A percentile compares a stretch with the other conserved stretches of the same genome.
These are phyloP conservation scores for Malurus alboscapulatus DNA, from an alignment of 2,113 vertebrate genomes.

Conservation along the genomic window DNA sequence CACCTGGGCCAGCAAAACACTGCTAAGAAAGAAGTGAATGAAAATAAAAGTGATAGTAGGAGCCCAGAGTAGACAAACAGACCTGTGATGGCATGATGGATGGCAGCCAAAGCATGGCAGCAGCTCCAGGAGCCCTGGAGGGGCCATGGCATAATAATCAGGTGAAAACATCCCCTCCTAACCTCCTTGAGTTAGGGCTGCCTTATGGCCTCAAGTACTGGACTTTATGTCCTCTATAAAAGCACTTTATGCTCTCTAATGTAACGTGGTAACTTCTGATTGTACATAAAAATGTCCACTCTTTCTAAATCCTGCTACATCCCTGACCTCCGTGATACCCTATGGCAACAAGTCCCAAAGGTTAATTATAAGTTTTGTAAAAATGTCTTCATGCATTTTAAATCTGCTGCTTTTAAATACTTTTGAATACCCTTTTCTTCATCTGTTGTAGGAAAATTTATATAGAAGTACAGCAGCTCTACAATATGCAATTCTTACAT, in stretches of 20 bases:
- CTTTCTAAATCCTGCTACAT: background rate
- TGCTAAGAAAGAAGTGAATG: background rate
- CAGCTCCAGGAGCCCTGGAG: background rate
- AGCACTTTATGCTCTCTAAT: constrained; percentile 11
- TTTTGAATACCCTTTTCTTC: background rate
- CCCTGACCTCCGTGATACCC: background rate
- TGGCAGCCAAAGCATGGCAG: accelerated
- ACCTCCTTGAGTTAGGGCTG: background rate
- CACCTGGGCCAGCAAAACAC: background rate
- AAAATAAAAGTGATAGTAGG: background rate
- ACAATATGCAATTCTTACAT: background rate
- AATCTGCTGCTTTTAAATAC: background rate
- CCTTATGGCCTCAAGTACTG: background rate
- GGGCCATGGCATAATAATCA: accelerated
- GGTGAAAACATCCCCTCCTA: background rate
- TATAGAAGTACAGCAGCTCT: background rate
- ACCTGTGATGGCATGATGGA: accelerated
- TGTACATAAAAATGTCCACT: background rate
- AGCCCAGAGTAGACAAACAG: background rate
- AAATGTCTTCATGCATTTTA: background rate
- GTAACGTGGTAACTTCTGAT: background rate
- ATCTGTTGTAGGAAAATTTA: background rate
- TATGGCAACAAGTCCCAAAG: background rate
- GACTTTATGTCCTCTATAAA: constrained; percentile 16
- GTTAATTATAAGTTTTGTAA: constrained; percentile 27